Percentiles rank a stretch among this genome's conserved stretches.
These are phyloP conservation scores for Drosophila kokeensis DNA, from an alignment of 2,888 invertebrate genomes.

Conservation along the genomic window DNA sequence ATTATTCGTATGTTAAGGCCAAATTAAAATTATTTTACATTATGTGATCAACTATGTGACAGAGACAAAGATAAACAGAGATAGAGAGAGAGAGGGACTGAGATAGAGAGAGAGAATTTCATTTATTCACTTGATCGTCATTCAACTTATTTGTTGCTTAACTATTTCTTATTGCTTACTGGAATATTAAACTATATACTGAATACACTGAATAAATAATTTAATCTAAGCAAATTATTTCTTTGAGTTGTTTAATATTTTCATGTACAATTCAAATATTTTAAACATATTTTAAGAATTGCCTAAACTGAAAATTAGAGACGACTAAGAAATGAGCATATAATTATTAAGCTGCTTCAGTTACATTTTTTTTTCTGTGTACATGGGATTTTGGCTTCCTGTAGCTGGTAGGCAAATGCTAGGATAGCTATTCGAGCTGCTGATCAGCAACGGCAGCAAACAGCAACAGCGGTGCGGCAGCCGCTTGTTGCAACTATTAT, in stretches of 20 bases:
- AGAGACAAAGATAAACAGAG: neutral
- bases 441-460: slow-evolving; percentile 39
- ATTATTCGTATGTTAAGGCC: neutral
- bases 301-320: neutral
- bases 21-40: neutral
- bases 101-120: neutral
- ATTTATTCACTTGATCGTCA: neutral
- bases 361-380: neutral
- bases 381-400: slow-evolving; percentile 58
- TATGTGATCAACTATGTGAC: neutral
- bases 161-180: neutral
- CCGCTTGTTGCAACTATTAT: slow-evolving; percentile 80
- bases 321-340: neutral
- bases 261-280: neutral
- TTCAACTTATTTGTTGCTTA: neutral
- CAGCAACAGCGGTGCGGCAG: slow-evolving; percentile 33
- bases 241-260: neutral
- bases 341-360: neutral
- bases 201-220: neutral
- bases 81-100: neutral
- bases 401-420: slow-evolving; percentile 70
- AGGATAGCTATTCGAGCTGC: slow-evolving; percentile 46
- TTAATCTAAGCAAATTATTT: neutral
- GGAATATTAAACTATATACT: neutral
- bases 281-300: neutral